phyloP scores from a whole-genome alignment of 2,113 vertebrate genomes.

The Actinemys pallida region DNA sequence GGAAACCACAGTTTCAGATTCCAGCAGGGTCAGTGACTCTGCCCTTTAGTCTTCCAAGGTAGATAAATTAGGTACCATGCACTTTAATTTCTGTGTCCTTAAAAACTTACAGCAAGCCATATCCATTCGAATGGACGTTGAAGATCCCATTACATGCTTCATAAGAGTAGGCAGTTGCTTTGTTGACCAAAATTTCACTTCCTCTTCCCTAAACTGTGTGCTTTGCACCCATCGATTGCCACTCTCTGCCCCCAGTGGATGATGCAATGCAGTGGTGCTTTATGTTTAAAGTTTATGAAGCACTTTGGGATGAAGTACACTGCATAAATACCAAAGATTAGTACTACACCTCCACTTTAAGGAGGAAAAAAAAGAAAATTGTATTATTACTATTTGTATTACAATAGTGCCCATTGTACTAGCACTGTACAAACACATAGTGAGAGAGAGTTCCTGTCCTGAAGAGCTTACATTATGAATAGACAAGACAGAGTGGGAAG shows the following conservation, averaged over 20 bases:
- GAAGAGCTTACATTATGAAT: background rate
- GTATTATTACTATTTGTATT: background rate
- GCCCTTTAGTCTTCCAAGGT: background rate
- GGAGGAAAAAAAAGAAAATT: background rate
- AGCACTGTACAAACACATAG: background rate
- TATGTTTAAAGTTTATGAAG: background rate
- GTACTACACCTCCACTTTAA: background rate
- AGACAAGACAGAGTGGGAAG: background rate
- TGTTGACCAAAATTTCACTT: background rate
- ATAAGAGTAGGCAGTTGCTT: background rate
- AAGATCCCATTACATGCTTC: background rate
- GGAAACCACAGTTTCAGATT: background rate
- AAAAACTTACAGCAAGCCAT: background rate
- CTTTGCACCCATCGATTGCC: background rate
- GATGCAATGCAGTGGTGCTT: background rate
- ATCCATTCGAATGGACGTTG: background rate
- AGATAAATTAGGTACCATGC: rapidly evolving
- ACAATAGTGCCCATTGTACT: background rate
- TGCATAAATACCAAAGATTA: rapidly evolving
- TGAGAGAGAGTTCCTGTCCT: background rate
- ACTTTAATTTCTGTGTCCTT: background rate
- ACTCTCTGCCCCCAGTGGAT: background rate
- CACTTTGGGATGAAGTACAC: background rate
- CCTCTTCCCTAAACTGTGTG: background rate
- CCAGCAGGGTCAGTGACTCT: background rate